Percentiles rank a stretch among this genome's conserved stretches.
phyloP scores from a whole-genome alignment of 35 echinoderm and acorn worm species.

The Diadema setosum region DNA sequence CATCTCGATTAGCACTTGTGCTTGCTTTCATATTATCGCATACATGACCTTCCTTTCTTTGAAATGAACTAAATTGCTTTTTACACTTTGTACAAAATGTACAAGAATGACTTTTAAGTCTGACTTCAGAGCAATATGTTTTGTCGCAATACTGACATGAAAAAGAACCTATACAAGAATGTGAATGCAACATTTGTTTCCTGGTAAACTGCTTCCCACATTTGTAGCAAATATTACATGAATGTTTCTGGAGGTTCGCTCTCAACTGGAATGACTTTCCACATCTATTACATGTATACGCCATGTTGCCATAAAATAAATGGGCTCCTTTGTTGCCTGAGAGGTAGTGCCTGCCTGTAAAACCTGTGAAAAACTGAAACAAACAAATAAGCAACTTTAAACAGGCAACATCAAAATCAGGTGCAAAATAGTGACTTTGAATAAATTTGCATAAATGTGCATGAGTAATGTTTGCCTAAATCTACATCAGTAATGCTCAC shows the following conservation, averaged over 20 bases:
- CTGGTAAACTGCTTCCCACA: neutral
- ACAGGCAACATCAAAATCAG: too few species aligned
- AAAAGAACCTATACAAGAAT: slow-evolving; percentile 3
- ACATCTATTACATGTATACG: too few species aligned
- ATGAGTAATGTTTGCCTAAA: too few species aligned
- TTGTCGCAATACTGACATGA: neutral
- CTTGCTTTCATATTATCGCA: neutral
- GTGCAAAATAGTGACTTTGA: too few species aligned
- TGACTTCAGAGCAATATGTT: neutral
- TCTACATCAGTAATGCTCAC: too few species aligned
- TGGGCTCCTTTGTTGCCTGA: neutral
- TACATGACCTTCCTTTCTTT: slow-evolving; percentile 19
- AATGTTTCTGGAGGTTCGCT: neutral
- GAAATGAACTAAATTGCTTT: neutral
- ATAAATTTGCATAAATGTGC: too few species aligned
- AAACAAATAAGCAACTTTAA: neutral
- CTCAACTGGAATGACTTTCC: neutral
- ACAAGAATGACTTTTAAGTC: neutral
- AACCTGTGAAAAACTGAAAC: neutral
- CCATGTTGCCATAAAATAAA: neutral
- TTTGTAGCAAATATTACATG: neutral
- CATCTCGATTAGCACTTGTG: neutral
- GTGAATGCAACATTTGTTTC: neutral
- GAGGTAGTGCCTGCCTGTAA: neutral
- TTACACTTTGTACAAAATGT: neutral